These are phyloP conservation scores for Helicoverpa armigera DNA, from an alignment of 1,140 invertebrate species.

Conservation along the genomic window DNA sequence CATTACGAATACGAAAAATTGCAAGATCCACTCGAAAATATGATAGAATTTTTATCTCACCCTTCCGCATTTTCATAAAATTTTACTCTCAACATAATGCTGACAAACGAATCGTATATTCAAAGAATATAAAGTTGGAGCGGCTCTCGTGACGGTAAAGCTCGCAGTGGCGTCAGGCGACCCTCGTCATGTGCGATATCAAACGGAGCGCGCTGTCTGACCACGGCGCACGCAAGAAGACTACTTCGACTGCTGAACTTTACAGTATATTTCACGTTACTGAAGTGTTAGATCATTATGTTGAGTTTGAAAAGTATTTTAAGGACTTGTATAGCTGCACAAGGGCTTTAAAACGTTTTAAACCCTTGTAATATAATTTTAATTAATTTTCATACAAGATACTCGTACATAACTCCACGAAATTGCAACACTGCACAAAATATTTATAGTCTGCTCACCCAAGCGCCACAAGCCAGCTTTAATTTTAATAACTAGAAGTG, in stretches of 20 bases:
- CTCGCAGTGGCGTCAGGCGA: not conserved
- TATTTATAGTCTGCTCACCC: not conserved
- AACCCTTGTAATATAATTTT: no score
- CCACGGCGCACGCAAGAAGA: constrained; percentile 48
- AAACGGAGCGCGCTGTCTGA: constrained; percentile 47
- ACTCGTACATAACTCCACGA: not conserved
- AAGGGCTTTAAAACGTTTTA: no score
- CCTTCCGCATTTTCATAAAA: not conserved
- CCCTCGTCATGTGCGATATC: constrained; percentile 31
- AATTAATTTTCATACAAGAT: no score
- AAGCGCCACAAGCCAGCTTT: constrained; percentile 4
- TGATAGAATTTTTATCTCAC: no score
- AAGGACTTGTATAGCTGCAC: no score
- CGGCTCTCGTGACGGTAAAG: not conserved
- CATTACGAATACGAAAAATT: not conserved
- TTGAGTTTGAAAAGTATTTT: no score
- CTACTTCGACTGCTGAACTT: constrained; percentile 18
- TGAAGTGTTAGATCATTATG: not conserved
- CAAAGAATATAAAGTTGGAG: no score
- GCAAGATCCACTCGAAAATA: not conserved
- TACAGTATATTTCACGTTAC: not conserved
- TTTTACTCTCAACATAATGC: no score
- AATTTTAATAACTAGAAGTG: constrained; percentile 22
- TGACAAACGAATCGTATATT: no score
- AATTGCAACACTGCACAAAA: constrained; percentile 10